Evolutionary conservation across 2,888 invertebrate genomes (phyloP), one percentile per base, ranked within the genome.

Genomic region (Aleiodes testaceus): DNA sequence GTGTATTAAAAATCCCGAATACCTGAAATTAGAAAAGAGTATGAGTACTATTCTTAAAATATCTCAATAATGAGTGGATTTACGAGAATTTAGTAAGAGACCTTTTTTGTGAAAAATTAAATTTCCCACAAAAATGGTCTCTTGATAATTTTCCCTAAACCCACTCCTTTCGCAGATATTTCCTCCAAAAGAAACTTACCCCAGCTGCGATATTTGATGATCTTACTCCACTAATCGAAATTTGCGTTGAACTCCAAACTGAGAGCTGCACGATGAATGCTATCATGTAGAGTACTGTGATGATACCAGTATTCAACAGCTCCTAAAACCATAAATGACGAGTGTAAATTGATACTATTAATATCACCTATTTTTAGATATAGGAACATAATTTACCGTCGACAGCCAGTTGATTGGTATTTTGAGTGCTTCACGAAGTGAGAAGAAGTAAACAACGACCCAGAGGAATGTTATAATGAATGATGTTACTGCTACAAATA

Each of bases 401-500:
- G 95, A 88, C 77, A 94, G 91, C 96, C 95, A 96, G 82, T 95
- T 94, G 80, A 96, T 92, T 66, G 94, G 94, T 18, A 78, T 52
- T 82, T 91, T 93, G 47, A 95, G 89, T 1, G 93, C 93, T 82
- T 95, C 95, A 76, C 93, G 91, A 78, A 96, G 91, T 75, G 95
- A 93, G 77, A 96, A 89, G 73, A 96, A 88, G 85, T 95, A 96
- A 63, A 95, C 91, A 84, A 94, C 92, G 70, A 92, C 90, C 95
- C 96, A 95, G 82, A 96, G 89, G 65, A 96, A 88, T 0, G 94
- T 95, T 63, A 92, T 91, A 82, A 97, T 95, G 89, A 97, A 97
- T 75, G 94, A 92, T 75, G 92, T 90, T 74, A 94, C 93, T 16
- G 92, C 94, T 66, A 96, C 95, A 85, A 96, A 95, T 72, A 96